Conservation (phyloP, 1,140 invertebrate genomes). For the Atta cephalotes region DNA sequence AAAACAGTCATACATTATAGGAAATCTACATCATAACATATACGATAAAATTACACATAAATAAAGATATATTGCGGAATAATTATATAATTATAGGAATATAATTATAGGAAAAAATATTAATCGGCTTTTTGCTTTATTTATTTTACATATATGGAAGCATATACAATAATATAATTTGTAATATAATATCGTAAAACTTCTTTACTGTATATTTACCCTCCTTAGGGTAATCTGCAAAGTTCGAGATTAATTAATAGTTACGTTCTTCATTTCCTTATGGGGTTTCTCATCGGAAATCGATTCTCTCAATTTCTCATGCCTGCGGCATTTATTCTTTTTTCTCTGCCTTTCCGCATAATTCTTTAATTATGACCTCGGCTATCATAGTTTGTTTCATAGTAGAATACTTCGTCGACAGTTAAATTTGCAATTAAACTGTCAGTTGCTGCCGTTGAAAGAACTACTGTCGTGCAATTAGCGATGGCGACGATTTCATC, state of each 20-base stretch:
- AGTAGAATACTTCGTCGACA: not conserved
- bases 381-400: conserved; percentile 10
- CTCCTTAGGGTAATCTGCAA: not conserved
- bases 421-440: conserved; percentile 52
- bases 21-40: not conserved
- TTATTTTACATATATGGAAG: not conserved
- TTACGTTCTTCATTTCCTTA: not conserved
- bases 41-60: not conserved
- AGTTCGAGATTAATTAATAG: not conserved
- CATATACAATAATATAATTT: not conserved
- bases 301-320: not conserved
- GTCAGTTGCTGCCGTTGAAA: conserved; percentile 29
- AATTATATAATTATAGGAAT: not conserved
- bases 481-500: conserved; percentile 38
- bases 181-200: not conserved
- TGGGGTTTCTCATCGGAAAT: not conserved
- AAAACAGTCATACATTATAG: not conserved
- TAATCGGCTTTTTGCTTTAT: not conserved
- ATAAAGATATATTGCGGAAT: not conserved
- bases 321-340: not conserved
- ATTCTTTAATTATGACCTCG: conserved; percentile 39
- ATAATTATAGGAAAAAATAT: not conserved
- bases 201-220: not conserved
- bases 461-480: conserved; percentile 45
- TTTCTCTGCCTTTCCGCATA: not conserved